Evolutionary conservation across 1,140 invertebrate genomes (phyloP).

Genomic region (Sycobia sp.): DNA sequence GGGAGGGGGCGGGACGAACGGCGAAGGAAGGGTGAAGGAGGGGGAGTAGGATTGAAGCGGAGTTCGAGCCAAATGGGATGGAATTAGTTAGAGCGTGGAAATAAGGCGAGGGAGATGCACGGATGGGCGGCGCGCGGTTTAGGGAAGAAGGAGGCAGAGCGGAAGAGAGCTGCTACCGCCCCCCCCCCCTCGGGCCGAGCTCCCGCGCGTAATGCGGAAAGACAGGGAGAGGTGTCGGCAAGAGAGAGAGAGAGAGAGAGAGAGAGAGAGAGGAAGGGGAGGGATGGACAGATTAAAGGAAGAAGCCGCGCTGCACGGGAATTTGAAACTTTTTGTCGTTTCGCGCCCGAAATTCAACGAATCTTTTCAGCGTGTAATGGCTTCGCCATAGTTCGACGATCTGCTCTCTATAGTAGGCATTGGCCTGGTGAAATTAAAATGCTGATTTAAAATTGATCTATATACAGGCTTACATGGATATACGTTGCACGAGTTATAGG

Average conservation of each 20-base stretch:
- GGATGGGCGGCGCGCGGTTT: not conserved
- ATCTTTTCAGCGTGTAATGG: not conserved
- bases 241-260: not conserved
- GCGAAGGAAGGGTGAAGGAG: no score
- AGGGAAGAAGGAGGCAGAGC: conserved; percentile 10
- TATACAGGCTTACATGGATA: no score
- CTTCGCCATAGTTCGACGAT: no score
- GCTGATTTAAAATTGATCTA: no score
- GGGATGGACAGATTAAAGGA: conserved; percentile 6
- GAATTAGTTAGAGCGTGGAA: conserved; percentile 25
- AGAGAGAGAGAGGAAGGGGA: not conserved
- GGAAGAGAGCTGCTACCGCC: not conserved
- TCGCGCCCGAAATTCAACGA: not conserved
- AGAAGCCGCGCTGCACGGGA: not conserved
- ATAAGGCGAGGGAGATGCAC: conserved; percentile 7
- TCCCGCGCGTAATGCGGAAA: not conserved
- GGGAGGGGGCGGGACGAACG: no score
- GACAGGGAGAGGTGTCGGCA: not conserved
- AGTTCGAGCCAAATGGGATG: not conserved
- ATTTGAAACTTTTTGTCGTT: not conserved
- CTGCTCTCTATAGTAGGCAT: no score
- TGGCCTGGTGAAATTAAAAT: no score
- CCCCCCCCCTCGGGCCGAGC: not conserved
- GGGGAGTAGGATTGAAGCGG: no score
- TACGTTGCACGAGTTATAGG: no score